These are phyloP conservation scores for Papilio polytes DNA, from an alignment of 1,140 invertebrate genomes.

Conservation along the genomic window DNA sequence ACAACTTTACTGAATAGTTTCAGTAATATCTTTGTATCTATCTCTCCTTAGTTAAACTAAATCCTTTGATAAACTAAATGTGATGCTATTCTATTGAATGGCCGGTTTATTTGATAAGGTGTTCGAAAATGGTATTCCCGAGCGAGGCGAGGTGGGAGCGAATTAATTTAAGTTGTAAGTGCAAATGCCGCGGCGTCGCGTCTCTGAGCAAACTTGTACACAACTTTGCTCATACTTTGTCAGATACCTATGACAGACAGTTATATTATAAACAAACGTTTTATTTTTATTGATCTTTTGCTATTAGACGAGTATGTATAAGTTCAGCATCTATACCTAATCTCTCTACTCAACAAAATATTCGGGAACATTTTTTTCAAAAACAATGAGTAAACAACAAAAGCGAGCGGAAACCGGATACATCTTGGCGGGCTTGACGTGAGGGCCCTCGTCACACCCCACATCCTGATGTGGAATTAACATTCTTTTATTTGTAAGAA, in stretches of 20 bases:
- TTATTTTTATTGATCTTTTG: neutral
- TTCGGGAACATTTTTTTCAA: neutral
- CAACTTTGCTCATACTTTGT: constrained; percentile 23
- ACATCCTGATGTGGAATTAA: neutral
- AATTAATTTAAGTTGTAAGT: constrained; percentile 29
- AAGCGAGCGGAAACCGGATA: neutral
- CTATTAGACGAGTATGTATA: neutral
- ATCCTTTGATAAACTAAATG: constrained; percentile 7
- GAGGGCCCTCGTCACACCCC: neutral
- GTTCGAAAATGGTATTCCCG: constrained; percentile 23
- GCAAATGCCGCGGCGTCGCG: constrained; percentile 12
- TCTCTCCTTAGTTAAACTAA: neutral
- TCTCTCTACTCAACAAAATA: too few species aligned
- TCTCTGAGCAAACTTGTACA: constrained; percentile 1
- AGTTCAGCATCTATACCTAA: neutral
- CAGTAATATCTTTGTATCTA: too few species aligned
- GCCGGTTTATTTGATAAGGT: constrained; percentile 24
- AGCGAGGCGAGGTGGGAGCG: constrained; percentile 14
- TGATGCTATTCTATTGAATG: constrained; percentile 9
- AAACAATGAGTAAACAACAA: neutral
- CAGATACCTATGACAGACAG: neutral
- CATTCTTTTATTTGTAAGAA: neutral
- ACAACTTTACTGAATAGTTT: too few species aligned
- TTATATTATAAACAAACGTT: neutral
- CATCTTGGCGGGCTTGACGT: neutral